Percentiles rank a stretch among this genome's conserved stretches.
These are phyloP conservation scores for Lagodon rhomboides DNA, from an alignment of 2,797 vertebrate genomes.

Conservation along the genomic window DNA sequence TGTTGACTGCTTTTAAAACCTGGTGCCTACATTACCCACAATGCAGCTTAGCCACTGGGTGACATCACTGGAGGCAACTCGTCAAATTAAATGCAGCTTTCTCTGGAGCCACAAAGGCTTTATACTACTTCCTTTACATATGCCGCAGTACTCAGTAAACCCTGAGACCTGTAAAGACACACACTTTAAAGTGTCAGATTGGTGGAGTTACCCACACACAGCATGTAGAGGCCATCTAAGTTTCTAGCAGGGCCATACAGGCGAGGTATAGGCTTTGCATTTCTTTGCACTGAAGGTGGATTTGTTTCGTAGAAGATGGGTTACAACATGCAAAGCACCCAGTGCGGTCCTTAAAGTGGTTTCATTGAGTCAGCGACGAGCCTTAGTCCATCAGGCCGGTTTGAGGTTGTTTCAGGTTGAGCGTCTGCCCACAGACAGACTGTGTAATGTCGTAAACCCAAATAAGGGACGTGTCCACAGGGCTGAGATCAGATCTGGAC, in stretches of 20 bases:
- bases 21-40: too few relatives aligned
- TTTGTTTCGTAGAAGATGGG: neutral
- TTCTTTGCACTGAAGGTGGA: neutral
- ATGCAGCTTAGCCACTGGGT: too few relatives aligned
- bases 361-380: neutral
- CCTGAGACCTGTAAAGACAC: too few relatives aligned
- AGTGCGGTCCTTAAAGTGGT: neutral
- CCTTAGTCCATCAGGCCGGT: neutral
- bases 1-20: too few relatives aligned
- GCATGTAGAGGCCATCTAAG: too few relatives aligned
- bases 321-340: neutral
- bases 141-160: too few relatives aligned
- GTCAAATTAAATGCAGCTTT: too few relatives aligned
- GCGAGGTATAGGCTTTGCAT: neutral
- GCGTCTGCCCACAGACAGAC: neutral
- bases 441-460: neutral
- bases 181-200: too few relatives aligned
- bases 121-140: too few relatives aligned
- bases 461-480: neutral
- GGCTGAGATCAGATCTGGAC: neutral
- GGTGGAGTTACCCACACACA: too few relatives aligned
- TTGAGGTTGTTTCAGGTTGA: slow-evolving; percentile 6
- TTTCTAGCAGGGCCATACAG: neutral
- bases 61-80: too few relatives aligned
- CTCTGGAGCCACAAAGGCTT: too few relatives aligned